A percentile compares a stretch with the other conserved stretches of the same genome.
These are phyloP conservation scores for Sternotherus odoratus DNA, from an alignment of 2,797 vertebrate genomes.

Conservation along the genomic window DNA sequence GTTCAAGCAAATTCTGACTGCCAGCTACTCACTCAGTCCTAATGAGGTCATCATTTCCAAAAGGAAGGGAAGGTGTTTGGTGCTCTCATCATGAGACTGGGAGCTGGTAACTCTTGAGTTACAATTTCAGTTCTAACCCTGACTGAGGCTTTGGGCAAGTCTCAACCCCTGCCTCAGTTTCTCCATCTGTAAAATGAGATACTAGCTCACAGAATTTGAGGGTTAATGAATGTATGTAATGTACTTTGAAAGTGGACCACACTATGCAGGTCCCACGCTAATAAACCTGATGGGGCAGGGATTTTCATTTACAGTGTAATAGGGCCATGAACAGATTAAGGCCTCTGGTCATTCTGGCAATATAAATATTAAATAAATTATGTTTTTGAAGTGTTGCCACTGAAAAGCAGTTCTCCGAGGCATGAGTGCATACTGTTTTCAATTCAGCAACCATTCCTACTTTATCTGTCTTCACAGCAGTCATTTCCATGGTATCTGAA, in stretches of 20 bases:
- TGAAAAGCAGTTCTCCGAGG: slow-evolving; percentile 23
- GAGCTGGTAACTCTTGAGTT: neutral
- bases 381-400: slow-evolving; percentile 12
- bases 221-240: neutral
- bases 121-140: neutral
- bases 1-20: slow-evolving; percentile 8
- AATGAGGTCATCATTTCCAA: neutral
- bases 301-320: neutral
- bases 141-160: neutral
- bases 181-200: neutral
- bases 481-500: slow-evolving; percentile 43
- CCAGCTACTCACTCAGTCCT: neutral
- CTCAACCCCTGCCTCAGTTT: neutral
- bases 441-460: slow-evolving; percentile 36
- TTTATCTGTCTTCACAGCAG: slow-evolving; percentile 52
- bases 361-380: neutral
- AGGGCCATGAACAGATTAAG: neutral
- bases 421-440: slow-evolving; percentile 20
- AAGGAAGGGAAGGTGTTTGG: neutral
- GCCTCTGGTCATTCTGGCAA: neutral
- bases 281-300: neutral
- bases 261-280: neutral
- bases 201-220: neutral
- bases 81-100: neutral
- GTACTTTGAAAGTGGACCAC: neutral